These are phyloP conservation scores for Piscicola geometra DNA, from an alignment of 2,888 invertebrate genomes.

Conservation along the genomic window DNA sequence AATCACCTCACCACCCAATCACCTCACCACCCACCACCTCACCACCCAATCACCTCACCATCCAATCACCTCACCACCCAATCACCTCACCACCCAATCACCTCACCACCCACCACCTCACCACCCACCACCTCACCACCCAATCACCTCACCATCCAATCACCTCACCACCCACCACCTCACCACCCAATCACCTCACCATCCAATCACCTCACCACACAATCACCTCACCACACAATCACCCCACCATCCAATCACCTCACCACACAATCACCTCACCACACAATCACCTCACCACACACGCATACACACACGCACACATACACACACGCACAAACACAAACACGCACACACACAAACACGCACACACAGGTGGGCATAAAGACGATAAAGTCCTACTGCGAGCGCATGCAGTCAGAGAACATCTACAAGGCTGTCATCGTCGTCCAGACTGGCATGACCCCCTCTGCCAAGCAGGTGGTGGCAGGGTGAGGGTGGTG, in stretches of 20 bases:
- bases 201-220: no score
- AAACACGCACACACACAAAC: no score
- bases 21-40: no score
- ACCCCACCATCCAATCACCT: no score
- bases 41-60: no score
- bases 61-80: no score
- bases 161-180: conserved; percentile 72
- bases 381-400: conserved; percentile 96
- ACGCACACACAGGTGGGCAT: conserved; percentile 53
- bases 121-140: no score
- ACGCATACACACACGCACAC: conserved; percentile 65
- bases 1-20: no score
- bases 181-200: conserved; percentile 59
- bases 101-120: no score
- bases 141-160: conserved; percentile 75
- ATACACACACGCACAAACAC: no score
- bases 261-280: conserved; percentile 79
- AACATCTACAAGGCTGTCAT: conserved; percentile 96
- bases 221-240: no score
- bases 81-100: no score
- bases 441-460: conserved; percentile 94
- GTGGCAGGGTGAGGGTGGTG: conserved; percentile 1
- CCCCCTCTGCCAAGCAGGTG: conserved; percentile 87
- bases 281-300: conserved; percentile 71
- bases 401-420: conserved; percentile 98